phyloP scores from a whole-genome alignment of 2,797 vertebrate genomes.

The Labroides dimidiatus region DNA sequence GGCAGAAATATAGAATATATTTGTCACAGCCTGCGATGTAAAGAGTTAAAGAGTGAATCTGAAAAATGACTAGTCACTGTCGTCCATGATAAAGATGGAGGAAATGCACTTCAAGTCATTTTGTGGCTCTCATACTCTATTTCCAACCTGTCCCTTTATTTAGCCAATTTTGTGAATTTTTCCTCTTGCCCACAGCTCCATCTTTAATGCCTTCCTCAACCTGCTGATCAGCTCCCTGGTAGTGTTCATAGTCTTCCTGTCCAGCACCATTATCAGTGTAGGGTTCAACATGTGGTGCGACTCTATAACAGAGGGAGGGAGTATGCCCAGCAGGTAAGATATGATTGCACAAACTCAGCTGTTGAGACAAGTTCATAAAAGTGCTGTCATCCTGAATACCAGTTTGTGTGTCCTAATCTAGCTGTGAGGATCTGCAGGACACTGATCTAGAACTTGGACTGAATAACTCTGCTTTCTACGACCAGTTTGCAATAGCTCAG shows the following conservation, averaged over 20 bases:
- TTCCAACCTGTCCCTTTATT: not conserved
- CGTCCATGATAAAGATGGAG: conserved; percentile 41
- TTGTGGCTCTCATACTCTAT: not conserved
- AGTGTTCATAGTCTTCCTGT: conserved; percentile 94
- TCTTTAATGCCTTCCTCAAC: conserved; percentile 96
- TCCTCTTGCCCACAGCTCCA: conserved; percentile 85
- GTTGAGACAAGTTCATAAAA: not conserved
- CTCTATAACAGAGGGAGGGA: conserved; percentile 92
- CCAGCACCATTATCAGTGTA: conserved; percentile 96
- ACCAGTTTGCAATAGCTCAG: conserved; percentile 96
- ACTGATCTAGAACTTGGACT: conserved; percentile 91
- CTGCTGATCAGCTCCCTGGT: conserved; percentile 93
- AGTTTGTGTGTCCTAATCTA: conserved; percentile 61
- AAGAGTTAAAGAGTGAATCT: not conserved
- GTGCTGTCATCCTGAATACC: not conserved
- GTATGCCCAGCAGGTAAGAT: conserved; percentile 89
- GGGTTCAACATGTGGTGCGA: conserved; percentile 99
- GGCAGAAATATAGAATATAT: not conserved
- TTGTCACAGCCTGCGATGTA: not conserved
- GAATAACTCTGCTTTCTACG: conserved; percentile 95
- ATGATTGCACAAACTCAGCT: not conserved
- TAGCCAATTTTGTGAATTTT: not conserved
- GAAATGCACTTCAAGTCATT: conserved; percentile 1
- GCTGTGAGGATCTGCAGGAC: conserved; percentile 95
- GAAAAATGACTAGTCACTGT: conserved; percentile 33